Evolutionary conservation across 2,797 vertebrate species (phyloP), one percentile per base, ranked within the genome.

Genomic region (Chloroceryle inda): DNA sequence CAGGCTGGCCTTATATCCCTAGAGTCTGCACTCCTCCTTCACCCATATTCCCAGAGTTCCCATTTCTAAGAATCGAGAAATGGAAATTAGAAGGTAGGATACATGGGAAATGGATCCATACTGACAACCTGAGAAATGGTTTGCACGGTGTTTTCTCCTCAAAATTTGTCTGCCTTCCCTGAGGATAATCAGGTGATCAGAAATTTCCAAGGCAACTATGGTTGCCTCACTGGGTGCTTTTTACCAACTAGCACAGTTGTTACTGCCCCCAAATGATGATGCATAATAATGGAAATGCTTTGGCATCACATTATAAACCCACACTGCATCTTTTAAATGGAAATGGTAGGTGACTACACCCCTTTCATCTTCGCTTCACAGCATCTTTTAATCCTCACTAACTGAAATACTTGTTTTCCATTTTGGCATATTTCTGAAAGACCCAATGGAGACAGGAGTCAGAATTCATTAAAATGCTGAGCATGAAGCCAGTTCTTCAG

Each of bases 351-450:
- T 79, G 73, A 78, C 62, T 92, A 40, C 7, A 72, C 22, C 75
- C 16, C 16, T 78, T 94, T 92, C 44, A 67, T 92, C 59, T 90
- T 88, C 3, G 1, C 35, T 79, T 75, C 85, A 68, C 14, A 40
- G 6, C 13, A 26, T 31, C 78, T 91, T 95, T 87, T 91, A 79
- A 82, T 82, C 31, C 7, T 85, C 31, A 24, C 23, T 44, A 82
- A 75, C 24, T 61, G 50, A 81, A 86, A 68, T 29, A 5, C 18
- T 58, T 79, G 35, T 26, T 81, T 94, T 94, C 45, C 5, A n/a
- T 89, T 96, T 85, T 84, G 22, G 56, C 50, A 24, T 69, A 29
- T 84, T 77, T 89, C 62, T 96, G 76, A 52, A n/a, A 49, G 40
- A 84, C 37, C 77, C 52, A 29, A 20, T 35, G 13, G 47, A 87